phyloP scores from a whole-genome alignment of 2,888 invertebrate species.

The Lasioglossum zephyrum region DNA sequence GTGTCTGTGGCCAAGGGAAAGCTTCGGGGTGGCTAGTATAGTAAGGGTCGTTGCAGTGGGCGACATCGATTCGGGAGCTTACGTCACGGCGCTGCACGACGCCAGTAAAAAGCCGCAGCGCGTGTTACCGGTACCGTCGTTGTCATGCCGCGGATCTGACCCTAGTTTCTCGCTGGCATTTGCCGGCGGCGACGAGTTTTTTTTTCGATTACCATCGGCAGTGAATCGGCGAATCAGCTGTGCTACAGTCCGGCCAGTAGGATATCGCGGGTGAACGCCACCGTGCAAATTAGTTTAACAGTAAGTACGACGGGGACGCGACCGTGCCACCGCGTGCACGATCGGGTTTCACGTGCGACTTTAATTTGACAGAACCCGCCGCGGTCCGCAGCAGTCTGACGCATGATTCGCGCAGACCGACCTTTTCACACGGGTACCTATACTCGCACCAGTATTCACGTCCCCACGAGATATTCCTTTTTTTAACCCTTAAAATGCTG shows the following conservation, averaged over 20 bases:
- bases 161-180: slow-evolving; percentile 64
- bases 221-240: slow-evolving; percentile 10
- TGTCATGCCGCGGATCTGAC: slow-evolving; percentile 75
- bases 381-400: neutral
- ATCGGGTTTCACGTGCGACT: neutral
- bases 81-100: slow-evolving; percentile 70
- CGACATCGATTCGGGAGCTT: slow-evolving; percentile 74
- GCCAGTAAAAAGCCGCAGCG: slow-evolving; percentile 54
- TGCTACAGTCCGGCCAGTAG: neutral
- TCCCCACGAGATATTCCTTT: too few relatives aligned
- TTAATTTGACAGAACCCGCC: slow-evolving; percentile 9
- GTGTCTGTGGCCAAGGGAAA: slow-evolving; percentile 22
- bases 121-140: slow-evolving; percentile 44
- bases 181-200: slow-evolving; percentile 55
- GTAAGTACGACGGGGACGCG: slow-evolving; percentile 25
- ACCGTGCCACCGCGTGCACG: too few relatives aligned
- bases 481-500: too few relatives aligned
- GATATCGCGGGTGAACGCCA: slow-evolving; percentile 3
- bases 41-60: slow-evolving; percentile 65
- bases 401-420: neutral
- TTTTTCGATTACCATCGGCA: neutral
- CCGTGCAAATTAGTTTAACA: slow-evolving; percentile 25
- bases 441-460: neutral
- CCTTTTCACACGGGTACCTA: neutral
- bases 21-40: slow-evolving; percentile 50